Percentiles rank a stretch among this genome's conserved stretches.
Evolutionary conservation across 2,888 invertebrate species (phyloP).

Genomic region (Leptinotarsa haldemani): DNA sequence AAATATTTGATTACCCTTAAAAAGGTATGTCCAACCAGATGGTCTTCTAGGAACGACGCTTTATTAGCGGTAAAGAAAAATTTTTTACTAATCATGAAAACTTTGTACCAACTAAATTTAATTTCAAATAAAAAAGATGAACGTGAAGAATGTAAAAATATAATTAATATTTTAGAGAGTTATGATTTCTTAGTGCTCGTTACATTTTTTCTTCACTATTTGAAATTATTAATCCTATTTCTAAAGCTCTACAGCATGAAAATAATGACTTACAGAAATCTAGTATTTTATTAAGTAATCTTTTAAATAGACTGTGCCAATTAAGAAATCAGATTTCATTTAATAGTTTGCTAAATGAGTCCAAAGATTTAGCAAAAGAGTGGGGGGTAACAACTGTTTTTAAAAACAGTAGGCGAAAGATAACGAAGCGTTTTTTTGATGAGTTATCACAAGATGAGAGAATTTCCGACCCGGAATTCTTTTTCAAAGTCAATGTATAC

Average conservation of each 20-base stretch:
- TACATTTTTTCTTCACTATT: slow-evolving; percentile 53
- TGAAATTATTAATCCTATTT: slow-evolving; percentile 34
- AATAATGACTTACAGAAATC: too few relatives aligned
- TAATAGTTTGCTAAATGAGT: slow-evolving; percentile 23
- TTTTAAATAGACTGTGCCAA: slow-evolving; percentile 44
- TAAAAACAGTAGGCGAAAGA: slow-evolving; percentile 19
- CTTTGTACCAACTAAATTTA: too few relatives aligned
- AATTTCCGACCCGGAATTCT: too few relatives aligned
- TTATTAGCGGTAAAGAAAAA: too few relatives aligned
- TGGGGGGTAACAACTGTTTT: slow-evolving; percentile 46
- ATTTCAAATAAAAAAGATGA: too few relatives aligned
- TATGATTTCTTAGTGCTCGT: slow-evolving; percentile 50
- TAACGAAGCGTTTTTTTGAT: neutral
- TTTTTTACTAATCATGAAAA: too few relatives aligned
- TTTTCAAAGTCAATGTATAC: too few relatives aligned
- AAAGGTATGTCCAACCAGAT: slow-evolving; percentile 28
- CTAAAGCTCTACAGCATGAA: slow-evolving; percentile 35
- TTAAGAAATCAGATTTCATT: slow-evolving; percentile 37
- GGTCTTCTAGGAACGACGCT: too few relatives aligned
- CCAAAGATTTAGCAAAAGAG: slow-evolving; percentile 48
- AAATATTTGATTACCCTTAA: slow-evolving; percentile 23
- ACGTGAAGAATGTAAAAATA: slow-evolving; percentile 34
- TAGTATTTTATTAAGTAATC: slow-evolving; percentile 41
- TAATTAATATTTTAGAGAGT: slow-evolving; percentile 44
- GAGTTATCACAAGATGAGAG: too few relatives aligned